Evolutionary conservation across 2,888 invertebrate genomes (phyloP).

Genomic region (Leucoma salicis): DNA sequence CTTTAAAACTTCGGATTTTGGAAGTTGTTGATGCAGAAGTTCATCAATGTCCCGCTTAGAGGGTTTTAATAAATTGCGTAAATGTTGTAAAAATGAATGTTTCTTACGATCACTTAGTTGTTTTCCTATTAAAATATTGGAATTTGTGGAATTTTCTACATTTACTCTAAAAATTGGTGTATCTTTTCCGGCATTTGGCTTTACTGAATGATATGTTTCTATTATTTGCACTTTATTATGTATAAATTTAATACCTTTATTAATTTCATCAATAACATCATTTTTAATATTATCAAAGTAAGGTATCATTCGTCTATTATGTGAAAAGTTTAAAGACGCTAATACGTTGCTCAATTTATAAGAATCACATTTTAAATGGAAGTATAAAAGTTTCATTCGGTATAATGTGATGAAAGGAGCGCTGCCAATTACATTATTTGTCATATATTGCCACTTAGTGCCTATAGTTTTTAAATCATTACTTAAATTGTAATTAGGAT

Average conservation of each 20-base stretch:
- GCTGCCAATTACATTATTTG: slow-evolving; percentile 30
- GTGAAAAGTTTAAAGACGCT: slow-evolving; percentile 41
- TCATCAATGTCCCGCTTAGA: slow-evolving; percentile 50
- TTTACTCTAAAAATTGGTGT: not conserved
- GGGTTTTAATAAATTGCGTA: slow-evolving; percentile 47
- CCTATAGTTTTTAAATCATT: slow-evolving; percentile 48
- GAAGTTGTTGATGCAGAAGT: slow-evolving; percentile 40
- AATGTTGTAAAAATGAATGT: slow-evolving; percentile 48
- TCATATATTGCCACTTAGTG: slow-evolving; percentile 41
- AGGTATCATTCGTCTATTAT: slow-evolving; percentile 44
- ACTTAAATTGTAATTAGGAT: slow-evolving; percentile 43
- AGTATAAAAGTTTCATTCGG: slow-evolving; percentile 52
- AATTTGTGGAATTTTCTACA: not conserved
- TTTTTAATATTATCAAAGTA: slow-evolving; percentile 33
- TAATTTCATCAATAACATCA: slow-evolving; percentile 37
- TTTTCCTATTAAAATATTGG: slow-evolving; percentile 2
- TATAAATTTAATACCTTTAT: slow-evolving; percentile 34
- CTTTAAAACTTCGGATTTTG: slow-evolving; percentile 48
- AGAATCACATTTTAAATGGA: slow-evolving; percentile 46
- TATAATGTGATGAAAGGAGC: slow-evolving; percentile 40
- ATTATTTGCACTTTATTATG: slow-evolving; percentile 38
- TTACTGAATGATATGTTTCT: slow-evolving; percentile 20
- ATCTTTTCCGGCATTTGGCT: slow-evolving; percentile 1
- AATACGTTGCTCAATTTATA: slow-evolving; percentile 48
- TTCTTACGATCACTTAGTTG: slow-evolving; percentile 33